Evolutionary conservation across 2,113 vertebrate genomes (phyloP).

Genomic region (Notechis scutatus): DNA sequence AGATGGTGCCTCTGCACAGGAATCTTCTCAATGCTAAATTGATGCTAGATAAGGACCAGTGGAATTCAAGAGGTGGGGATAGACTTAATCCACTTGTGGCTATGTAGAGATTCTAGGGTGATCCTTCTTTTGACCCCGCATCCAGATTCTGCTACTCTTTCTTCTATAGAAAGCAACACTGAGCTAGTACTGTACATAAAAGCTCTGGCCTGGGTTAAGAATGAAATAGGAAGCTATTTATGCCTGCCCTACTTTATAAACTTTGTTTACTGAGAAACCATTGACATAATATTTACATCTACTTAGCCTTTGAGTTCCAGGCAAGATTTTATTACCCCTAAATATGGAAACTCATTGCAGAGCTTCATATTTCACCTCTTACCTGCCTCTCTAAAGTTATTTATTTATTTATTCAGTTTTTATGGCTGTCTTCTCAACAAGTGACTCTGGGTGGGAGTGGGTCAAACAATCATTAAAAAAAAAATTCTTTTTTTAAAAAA

Average conservation of each 20-base stretch:
- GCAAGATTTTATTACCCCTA: background rate
- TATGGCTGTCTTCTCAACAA: background rate
- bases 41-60: background rate
- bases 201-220: fast-evolving
- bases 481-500: background rate
- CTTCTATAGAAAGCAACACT: background rate
- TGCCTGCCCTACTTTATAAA: background rate
- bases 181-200: background rate
- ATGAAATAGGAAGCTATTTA: background rate
- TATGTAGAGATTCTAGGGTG: background rate
- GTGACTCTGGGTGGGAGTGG: background rate
- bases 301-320: background rate
- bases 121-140: background rate
- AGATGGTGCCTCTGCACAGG: background rate
- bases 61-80: background rate
- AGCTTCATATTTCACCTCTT: background rate
- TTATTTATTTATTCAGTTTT: background rate
- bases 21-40: background rate
- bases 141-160: background rate
- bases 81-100: background rate
- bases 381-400: background rate
- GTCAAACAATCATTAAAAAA: background rate
- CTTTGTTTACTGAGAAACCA: background rate
- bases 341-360: background rate
- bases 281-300: background rate